Conservation (phyloP, 2,797 vertebrate species). For the Hippocampus kuda region DNA sequence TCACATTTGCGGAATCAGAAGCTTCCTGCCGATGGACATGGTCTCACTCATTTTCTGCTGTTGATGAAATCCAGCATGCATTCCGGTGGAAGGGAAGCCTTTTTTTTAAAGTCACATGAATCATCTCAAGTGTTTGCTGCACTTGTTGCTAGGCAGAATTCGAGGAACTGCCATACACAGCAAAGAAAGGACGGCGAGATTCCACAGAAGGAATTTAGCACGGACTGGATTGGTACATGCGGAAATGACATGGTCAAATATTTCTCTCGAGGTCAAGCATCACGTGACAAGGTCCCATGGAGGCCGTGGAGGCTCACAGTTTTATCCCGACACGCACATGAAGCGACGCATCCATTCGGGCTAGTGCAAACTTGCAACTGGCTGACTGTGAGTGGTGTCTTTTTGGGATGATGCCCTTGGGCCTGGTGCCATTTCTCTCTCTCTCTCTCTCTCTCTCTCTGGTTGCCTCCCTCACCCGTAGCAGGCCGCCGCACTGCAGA, state of each 20-base stretch:
- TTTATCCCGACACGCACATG: not conserved
- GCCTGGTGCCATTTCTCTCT: not conserved
- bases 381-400: not conserved
- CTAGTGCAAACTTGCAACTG: not conserved
- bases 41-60: not conserved
- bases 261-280: not conserved
- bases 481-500: conserved; percentile 54
- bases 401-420: conserved; percentile 1
- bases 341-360: not conserved
- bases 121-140: too few relatives aligned
- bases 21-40: not conserved
- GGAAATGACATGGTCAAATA: not conserved
- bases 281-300: not conserved
- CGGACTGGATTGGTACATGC: not conserved
- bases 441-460: not conserved
- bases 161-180: not conserved
- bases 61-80: not conserved
- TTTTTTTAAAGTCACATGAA: too few relatives aligned
- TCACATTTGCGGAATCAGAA: not conserved
- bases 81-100: not conserved
- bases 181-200: not conserved
- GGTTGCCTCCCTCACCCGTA: not conserved
- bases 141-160: not conserved
- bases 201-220: not conserved
- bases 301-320: not conserved